Evolutionary conservation across 1,140 invertebrate species (phyloP).

Genomic region (Drosophila triauraria): DNA sequence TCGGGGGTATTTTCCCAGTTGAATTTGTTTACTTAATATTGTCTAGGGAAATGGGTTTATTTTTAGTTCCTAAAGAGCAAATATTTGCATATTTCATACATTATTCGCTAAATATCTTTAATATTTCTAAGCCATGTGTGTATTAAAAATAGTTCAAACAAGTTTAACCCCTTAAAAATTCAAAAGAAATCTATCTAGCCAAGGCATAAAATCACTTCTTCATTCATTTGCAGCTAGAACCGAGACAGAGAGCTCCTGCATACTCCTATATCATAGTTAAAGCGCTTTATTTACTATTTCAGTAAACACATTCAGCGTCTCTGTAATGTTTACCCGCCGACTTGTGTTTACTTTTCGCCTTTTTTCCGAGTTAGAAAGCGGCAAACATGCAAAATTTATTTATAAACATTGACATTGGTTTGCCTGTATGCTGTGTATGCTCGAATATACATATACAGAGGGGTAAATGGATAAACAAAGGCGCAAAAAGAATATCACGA

Average conservation of each 20-base stretch:
- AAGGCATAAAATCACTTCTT: slow-evolving; percentile 17
- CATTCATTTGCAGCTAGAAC: neutral
- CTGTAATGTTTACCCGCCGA: slow-evolving; percentile 21
- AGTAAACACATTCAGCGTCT: slow-evolving; percentile 58
- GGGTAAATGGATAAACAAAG: slow-evolving; percentile 34
- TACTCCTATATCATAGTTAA: slow-evolving; percentile 24
- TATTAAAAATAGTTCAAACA: neutral
- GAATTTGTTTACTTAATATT: slow-evolving; percentile 11
- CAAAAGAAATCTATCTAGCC: neutral
- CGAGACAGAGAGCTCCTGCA: neutral
- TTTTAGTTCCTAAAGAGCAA: neutral
- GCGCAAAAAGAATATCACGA: slow-evolving; percentile 26
- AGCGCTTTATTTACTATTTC: slow-evolving; percentile 53
- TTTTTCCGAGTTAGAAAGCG: slow-evolving; percentile 44
- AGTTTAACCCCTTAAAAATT: neutral
- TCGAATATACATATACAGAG: slow-evolving; percentile 4
- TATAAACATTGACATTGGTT: slow-evolving; percentile 62
- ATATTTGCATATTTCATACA: neutral
- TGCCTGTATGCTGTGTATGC: slow-evolving; percentile 14
- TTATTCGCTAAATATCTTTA: neutral
- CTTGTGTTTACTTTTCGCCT: slow-evolving; percentile 53
- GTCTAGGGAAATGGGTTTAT: slow-evolving; percentile 4
- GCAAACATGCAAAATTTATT: slow-evolving; percentile 55
- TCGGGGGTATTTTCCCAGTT: neutral
- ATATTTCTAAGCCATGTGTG: neutral